Conservation (phyloP, 1,140 invertebrate species). For the Bombus fervidus region DNA sequence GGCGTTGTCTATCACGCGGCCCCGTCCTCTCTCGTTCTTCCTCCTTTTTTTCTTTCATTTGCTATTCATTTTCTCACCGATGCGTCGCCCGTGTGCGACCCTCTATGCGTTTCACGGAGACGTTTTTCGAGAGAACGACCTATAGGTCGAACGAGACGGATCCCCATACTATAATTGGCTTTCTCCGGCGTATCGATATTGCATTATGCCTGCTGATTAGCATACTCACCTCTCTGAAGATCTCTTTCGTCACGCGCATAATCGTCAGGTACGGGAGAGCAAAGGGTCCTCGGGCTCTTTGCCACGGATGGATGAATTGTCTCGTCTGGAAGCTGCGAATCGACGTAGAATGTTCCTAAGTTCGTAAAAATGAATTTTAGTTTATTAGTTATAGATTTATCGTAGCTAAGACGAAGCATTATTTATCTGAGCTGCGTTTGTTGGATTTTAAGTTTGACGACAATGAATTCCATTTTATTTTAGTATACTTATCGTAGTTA, state of each 20-base stretch:
- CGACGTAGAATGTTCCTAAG: not conserved
- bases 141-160: conserved; percentile 38
- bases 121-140: conserved; percentile 26
- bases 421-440: not conserved
- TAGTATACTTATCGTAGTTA: too few relatives aligned
- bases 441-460: not conserved
- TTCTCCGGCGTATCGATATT: conserved; percentile 73
- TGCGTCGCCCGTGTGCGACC: conserved; percentile 26
- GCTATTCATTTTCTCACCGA: conserved; percentile 51
- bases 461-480: not conserved
- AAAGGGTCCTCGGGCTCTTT: conserved; percentile 14
- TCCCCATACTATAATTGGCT: conserved; percentile 80
- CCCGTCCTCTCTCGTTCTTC: conserved; percentile 30
- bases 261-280: conserved; percentile 54
- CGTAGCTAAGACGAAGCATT: not conserved
- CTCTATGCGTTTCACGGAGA: conserved; percentile 36
- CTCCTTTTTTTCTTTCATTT: conserved; percentile 37
- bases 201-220: conserved; percentile 75
- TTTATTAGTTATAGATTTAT: not conserved
- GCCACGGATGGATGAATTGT: not conserved
- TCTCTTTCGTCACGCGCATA: conserved; percentile 81
- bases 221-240: conserved; percentile 77
- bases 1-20: conserved; percentile 67
- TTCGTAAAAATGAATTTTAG: not conserved
- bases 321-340: not conserved